Evolutionary conservation across 2,113 vertebrate genomes (phyloP), one percentile per base, ranked within the genome.

Genomic region (Macroglossus sobrinus): DNA sequence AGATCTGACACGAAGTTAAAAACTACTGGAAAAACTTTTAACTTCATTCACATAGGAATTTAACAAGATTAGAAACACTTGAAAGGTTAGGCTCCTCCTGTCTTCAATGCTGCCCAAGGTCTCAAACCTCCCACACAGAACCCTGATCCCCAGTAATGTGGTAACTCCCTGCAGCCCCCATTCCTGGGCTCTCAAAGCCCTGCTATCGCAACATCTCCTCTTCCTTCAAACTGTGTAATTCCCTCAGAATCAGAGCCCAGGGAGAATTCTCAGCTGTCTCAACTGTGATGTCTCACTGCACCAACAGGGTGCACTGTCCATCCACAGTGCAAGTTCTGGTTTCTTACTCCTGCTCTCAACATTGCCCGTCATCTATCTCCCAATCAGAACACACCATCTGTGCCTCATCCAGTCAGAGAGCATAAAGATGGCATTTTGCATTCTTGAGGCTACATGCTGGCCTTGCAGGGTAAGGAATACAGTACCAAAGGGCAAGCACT

Each of bases 21-120:
- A 55, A 90, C 28, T 45, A 69, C 76, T 55, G 13, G 75, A 33
- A 53, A 93, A 75, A 61, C 8, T 57, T 47, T 47, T 75, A 79
- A 59, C 84, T 90, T 43, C 72, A 84, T n/a, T 35, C 66, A 69
- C 18, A 43, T 0, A 69, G 57, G 15, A 69, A 87, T 88, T 84
- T 85, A 92, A 75, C 3, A 85, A 82, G 75, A 71, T 84, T 84
- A 81, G 53, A 95, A 88, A 72, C 57, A 82, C 35, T 35, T 84
- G 64, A 43, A 43, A 74, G 53, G 22, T 81, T 35, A 84, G 45
- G 43, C 10, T 30, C 28, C 53, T 88, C 22, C 53, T 85, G 18
- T 88, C 50, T 93, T 72, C 91, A 95, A 80, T n/a, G 69, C 33
- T 59, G 59, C 35, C 15, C 80, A 84, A 57, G 24, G 3, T 75